Evolutionary conservation across 2,797 vertebrate species (phyloP), one percentile per base, ranked within the genome.

Genomic region (Melanotaenia nigrans): DNA sequence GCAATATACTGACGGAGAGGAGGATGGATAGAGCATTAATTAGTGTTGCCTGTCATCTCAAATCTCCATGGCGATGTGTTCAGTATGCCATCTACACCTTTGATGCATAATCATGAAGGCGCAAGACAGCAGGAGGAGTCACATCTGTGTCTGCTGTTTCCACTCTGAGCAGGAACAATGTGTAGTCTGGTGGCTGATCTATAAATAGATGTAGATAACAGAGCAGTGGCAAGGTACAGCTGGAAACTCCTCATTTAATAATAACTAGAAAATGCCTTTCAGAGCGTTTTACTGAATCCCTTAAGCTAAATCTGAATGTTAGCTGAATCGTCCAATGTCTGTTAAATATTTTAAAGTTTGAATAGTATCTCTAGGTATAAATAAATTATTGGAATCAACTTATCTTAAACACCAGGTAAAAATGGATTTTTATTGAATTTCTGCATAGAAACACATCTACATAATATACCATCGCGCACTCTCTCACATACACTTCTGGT

Each of bases 11-110:
- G 71, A 72, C 65, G 66, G 62, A 78, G 67, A 32, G 68, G 62
- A 56, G 25, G 73, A 70, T 12, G 60, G 56, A 79, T 54, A 38
- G 65, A 86, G 86, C 87, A 83, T 77, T 89, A 91, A 92, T 93
- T 92, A 92, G 87, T 67, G 72, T 89, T 82, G 87, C 90, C 87
- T 89, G 89, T 93, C 89, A 82, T 87, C 86, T 73, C 77, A 82
- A 79, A 92, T 94, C 93, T 87, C 94, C 92, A 93, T 94, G 93
- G 93, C 90, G 92, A 95, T 74, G 75, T 73, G 81, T 68, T 89
- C 75, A 84, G 87, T 84, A 79, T 85, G 87, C 80, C 83, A 83
- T 85, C 78, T 83, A 80, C 83, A 91, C 85, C 86, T 90, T 86
- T 66, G 64, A 59, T 86, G 75, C 88, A 87, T 82, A 85, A 87